These are phyloP conservation scores for Orthosia gracilis DNA, from an alignment of 2,888 invertebrate species.

Conservation along the genomic window DNA sequence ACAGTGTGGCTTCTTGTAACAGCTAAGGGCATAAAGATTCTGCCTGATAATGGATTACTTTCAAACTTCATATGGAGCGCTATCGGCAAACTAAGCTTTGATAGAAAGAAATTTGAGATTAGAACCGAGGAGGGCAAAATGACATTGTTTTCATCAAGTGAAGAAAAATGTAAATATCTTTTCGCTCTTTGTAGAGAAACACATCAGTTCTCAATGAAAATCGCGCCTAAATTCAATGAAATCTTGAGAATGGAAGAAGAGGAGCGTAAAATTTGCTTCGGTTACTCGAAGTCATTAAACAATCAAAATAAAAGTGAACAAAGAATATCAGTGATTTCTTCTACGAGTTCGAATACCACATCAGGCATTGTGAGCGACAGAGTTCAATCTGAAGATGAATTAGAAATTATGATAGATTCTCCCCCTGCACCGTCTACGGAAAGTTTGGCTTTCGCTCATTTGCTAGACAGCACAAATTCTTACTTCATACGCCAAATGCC, in stretches of 20 bases:
- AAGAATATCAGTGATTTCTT: conserved; percentile 97
- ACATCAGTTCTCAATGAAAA: conserved; percentile 98
- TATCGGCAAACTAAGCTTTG: conserved; percentile 98
- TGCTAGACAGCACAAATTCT: conserved; percentile 92
- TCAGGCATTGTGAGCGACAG: conserved; percentile 99
- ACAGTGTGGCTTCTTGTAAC: conserved; percentile 97
- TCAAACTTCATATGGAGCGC: conserved; percentile 98
- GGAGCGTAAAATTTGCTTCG: conserved; percentile 93
- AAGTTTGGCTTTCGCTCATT: conserved; percentile 95
- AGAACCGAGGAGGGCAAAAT: conserved; percentile 97
- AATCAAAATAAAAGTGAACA: conserved; percentile 94
- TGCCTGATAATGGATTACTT: conserved; percentile 93
- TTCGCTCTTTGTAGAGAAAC: conserved; percentile 97
- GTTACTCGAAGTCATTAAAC: conserved; percentile 93
- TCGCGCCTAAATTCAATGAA: conserved; percentile 96
- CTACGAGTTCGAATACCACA: conserved; percentile 98
- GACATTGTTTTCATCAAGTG: conserved; percentile 97
- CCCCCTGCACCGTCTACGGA: conserved; percentile 97
- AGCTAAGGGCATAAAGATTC: conserved; percentile 97
- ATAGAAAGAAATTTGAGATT: conserved; percentile 99
- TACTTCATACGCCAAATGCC: conserved; percentile 83
- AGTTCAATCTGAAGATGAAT: conserved; percentile 98
- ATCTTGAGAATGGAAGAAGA: conserved; percentile 96
- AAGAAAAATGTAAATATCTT: conserved; percentile 98
- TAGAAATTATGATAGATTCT: conserved; percentile 96